Evolutionary conservation across 2,797 vertebrate genomes (phyloP), one percentile per base, ranked within the genome.

Genomic region (Chelmon rostratus): DNA sequence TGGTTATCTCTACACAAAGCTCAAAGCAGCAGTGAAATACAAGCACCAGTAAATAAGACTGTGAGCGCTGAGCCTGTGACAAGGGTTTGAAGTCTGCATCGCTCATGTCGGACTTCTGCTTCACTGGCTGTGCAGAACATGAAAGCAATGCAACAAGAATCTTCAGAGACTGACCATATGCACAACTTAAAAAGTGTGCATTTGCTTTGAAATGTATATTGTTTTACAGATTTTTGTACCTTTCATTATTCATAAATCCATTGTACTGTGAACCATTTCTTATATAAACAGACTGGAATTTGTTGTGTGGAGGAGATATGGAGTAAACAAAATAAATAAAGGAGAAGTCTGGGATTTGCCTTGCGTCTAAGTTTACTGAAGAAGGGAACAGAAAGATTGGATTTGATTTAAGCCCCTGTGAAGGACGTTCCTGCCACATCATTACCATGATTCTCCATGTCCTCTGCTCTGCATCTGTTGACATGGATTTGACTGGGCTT

Each of bases 11-110:
- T 96, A 95, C 83, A 85, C 68, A 40, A 94, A 89, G 82, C 83
- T 96, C 58, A 95, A 94, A 81, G 86, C 88, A 25, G 84, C 86
- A 12, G 79, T 93, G 79, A 96, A 96, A 84, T 86, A 81, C 57
- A 96, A 96, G 81, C 90, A 88, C 62, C 94, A 95, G 63, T 95
- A 78, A 95, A 77, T 12, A n/a, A 12, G 49, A 61, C 38, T 44
- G 10, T 18, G 12, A 76, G 66, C 42, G 28, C 65, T 23, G 54
- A 69, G n/a, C 54, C 42, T 37, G 0, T 10, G 73, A 79, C 18
- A 59, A 53, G 21, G 0, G 33, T 87, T 80, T 82, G 78, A 83
- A 71, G 75, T 76, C 74, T 46, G 54, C 47, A 28, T 31, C 63
- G 81, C 47, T 65, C 59, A 53, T 64, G 44, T 25, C 77, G 78